Conservation (phyloP, 2,113 vertebrate genomes). For the Crotalus viridis region DNA sequence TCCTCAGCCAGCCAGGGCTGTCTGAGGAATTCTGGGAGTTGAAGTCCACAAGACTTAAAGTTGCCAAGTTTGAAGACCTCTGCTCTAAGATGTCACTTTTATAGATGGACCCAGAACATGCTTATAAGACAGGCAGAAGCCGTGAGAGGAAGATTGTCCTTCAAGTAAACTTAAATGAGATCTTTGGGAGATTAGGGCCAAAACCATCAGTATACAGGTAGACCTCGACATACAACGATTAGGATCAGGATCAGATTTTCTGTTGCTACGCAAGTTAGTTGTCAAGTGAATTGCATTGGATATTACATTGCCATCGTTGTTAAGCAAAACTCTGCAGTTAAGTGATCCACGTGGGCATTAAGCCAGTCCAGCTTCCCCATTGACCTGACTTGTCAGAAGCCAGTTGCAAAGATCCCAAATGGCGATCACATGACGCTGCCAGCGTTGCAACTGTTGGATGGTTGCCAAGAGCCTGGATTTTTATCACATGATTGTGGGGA, state of each 20-base stretch:
- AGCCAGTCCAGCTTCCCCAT: background rate
- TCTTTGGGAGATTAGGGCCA: background rate
- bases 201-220: background rate
- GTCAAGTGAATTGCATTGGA: background rate
- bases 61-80: too few species aligned
- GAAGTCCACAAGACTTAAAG: too few species aligned
- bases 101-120: background rate
- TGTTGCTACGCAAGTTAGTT: background rate
- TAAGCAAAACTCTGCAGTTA: background rate
- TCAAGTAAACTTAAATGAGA: background rate
- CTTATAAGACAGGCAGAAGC: background rate
- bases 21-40: too few species aligned
- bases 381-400: background rate
- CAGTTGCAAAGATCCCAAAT: background rate
- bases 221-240: too few species aligned
- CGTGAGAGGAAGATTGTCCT: background rate
- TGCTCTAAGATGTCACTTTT: background rate
- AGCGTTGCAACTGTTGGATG: background rate
- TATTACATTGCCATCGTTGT: background rate
- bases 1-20: too few species aligned
- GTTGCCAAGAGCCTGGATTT: background rate
- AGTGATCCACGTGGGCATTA: background rate
- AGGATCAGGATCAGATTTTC: background rate
- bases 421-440: background rate
- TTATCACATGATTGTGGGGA: background rate